Base-by-base conservation (phyloP, 1,140 invertebrate species). In the Trichogramma pretiosum region DNA sequence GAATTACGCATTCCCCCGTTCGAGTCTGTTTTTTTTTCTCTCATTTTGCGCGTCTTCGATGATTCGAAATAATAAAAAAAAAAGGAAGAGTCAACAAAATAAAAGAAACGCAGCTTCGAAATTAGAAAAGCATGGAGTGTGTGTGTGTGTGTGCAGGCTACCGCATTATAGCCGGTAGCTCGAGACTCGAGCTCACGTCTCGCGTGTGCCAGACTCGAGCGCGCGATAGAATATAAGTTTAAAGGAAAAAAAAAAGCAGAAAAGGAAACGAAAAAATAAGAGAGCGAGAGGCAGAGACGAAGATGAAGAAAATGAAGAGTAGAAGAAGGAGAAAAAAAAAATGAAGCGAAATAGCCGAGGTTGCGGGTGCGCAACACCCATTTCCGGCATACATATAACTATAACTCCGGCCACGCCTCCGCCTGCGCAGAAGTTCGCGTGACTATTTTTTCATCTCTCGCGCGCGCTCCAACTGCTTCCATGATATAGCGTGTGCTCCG, bases 321-420 rank as follows among this genome's bases (percentile, higher is more conserved):
- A 2, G 46, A 48, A 58, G 48, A 38, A 7, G 26, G 48, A 57
- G 55, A 51, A 53, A 55, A 23, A 26, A 16, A 26, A 23, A 38
- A 47, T 47, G 50, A n/a, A 46, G 59, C 48, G 56, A n/a, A n/a
- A n/a, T n/a, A n/a, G n/a, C 53, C 50, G 54, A 56, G 55, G 56
- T 64, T 62, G 64, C 58, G 61, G 63, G 62, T 64, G 62, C 21
- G 56, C 56, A 56, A 56, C 65, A 62, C 65, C 58, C 59, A 64
- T 55, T 63, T 68, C 63, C 65, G 60, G 60, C 56, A 54, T 52
- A 48, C 24, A 11, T n/a, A n/a, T n/a, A n/a, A n/a, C n/a, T n/a
- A n/a, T n/a, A 7, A 11, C 24, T 28, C 24, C 11, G 11, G 24
- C 24, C 11, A 28, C 24, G 5, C 5, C 24, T 28, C n/a, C n/a